These are phyloP conservation scores for Ruditapes philippinarum DNA, from an alignment of 1,140 invertebrate species.

Conservation along the genomic window DNA sequence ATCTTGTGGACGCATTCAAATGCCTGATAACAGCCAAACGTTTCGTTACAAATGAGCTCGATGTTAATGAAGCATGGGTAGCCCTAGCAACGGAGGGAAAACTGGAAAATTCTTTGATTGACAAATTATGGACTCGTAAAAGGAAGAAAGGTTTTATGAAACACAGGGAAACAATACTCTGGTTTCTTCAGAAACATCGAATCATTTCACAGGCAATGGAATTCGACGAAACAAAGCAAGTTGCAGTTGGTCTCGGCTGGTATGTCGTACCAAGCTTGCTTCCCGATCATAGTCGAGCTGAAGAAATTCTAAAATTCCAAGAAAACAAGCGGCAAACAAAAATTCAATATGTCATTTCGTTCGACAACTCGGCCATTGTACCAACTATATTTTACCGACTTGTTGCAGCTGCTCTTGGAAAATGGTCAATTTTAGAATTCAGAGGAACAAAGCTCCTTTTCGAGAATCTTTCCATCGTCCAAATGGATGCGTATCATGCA, in stretches of 20 bases:
- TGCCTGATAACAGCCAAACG: not conserved
- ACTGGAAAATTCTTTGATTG: not conserved
- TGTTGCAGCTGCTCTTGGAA: not conserved
- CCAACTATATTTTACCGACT: not conserved
- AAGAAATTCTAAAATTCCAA: not conserved
- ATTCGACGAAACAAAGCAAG: not conserved
- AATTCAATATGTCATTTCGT: not conserved
- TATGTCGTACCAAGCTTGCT: not conserved
- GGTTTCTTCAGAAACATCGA: not conserved
- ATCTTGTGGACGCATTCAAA: not conserved
- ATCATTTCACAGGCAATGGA: not conserved
- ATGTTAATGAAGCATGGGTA: not conserved
- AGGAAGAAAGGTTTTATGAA: not conserved
- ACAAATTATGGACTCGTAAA: not conserved
- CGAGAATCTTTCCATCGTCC: not conserved
- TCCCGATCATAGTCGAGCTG: not conserved
- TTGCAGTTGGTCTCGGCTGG: not conserved
- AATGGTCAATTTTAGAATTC: not conserved
- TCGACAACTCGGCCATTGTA: not conserved
- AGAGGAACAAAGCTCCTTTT: not conserved
- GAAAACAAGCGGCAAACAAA: not conserved
- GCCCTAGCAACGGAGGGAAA: not conserved
- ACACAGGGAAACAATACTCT: not conserved
- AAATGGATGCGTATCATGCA: not conserved
- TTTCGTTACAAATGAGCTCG: not conserved